Percentiles rank a stretch among this genome's conserved stretches.
Conservation (phyloP, 1,140 invertebrate genomes). For the Drosophila leontia region DNA sequence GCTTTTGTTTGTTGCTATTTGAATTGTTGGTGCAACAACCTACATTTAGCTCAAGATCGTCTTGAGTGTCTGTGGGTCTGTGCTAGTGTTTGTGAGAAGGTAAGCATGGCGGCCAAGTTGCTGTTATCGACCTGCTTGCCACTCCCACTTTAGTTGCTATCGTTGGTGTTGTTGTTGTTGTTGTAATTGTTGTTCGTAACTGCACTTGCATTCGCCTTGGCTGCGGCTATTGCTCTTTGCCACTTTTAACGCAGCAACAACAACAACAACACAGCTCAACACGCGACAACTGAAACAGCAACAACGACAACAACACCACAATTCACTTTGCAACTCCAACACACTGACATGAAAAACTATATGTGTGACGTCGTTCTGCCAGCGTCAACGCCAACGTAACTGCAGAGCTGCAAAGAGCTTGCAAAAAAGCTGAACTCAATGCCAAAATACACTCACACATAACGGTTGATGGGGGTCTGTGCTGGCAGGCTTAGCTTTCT, state of each 20-base stretch:
- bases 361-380: not conserved
- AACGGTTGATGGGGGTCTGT: constrained; percentile 26
- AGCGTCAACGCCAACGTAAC: constrained; percentile 29
- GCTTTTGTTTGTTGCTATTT: constrained; percentile 35
- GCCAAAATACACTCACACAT: constrained; percentile 39
- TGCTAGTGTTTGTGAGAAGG: constrained; percentile 43
- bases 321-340: constrained; percentile 36
- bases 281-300: constrained; percentile 47
- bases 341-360: constrained; percentile 18
- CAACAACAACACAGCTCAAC: constrained; percentile 33
- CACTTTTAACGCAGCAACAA: constrained; percentile 68
- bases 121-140: constrained; percentile 64
- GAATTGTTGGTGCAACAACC: constrained; percentile 75
- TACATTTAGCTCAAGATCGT: constrained; percentile 83
- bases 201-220: constrained; percentile 77
- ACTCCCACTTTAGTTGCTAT: constrained; percentile 49
- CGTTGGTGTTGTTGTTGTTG: constrained; percentile 19
- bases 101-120: constrained; percentile 60
- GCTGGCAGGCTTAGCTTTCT: not conserved
- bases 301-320: constrained; percentile 44
- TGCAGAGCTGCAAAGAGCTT: constrained; percentile 35
- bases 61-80: constrained; percentile 19
- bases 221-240: constrained; percentile 82
- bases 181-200: constrained; percentile 36
- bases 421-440: constrained; percentile 36